Percentiles rank a stretch among this genome's conserved stretches.
Evolutionary conservation across 1,140 invertebrate species (phyloP).

Genomic region (Atta texana): DNA sequence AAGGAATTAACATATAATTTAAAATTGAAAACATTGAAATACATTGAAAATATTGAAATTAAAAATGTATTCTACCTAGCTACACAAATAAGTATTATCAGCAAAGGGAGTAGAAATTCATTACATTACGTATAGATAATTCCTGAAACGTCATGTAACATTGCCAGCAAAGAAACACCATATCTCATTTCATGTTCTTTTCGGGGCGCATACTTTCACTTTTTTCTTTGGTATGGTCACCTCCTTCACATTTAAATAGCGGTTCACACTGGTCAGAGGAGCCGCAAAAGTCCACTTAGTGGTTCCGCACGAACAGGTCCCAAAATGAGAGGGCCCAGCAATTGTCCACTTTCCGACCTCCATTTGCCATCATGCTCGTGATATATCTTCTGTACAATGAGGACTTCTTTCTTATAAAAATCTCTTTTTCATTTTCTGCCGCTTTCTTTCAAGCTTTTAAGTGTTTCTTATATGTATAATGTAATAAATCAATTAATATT

Average conservation of each 20-base stretch:
- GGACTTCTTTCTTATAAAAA: slow-evolving; percentile 59
- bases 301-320: slow-evolving; percentile 67
- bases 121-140: neutral
- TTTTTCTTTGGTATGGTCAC: slow-evolving; percentile 56
- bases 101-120: neutral
- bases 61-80: too few species aligned
- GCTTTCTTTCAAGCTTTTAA: neutral
- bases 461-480: neutral
- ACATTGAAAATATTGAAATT: too few species aligned
- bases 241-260: slow-evolving; percentile 64
- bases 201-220: slow-evolving; percentile 42
- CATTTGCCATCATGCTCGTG: slow-evolving; percentile 78
- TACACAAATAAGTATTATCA: neutral
- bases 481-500: neutral
- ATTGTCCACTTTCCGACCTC: slow-evolving; percentile 58
- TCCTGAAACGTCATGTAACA: neutral
- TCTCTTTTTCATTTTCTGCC: slow-evolving; percentile 14
- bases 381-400: slow-evolving; percentile 67
- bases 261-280: slow-evolving; percentile 64
- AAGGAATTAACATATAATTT: too few species aligned
- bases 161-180: neutral
- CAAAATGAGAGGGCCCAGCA: slow-evolving; percentile 67
- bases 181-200: slow-evolving; percentile 31
- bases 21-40: too few species aligned
- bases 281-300: slow-evolving; percentile 73